phyloP scores from a whole-genome alignment of 2,797 vertebrate genomes.

The Pseudomugil tenellus region DNA sequence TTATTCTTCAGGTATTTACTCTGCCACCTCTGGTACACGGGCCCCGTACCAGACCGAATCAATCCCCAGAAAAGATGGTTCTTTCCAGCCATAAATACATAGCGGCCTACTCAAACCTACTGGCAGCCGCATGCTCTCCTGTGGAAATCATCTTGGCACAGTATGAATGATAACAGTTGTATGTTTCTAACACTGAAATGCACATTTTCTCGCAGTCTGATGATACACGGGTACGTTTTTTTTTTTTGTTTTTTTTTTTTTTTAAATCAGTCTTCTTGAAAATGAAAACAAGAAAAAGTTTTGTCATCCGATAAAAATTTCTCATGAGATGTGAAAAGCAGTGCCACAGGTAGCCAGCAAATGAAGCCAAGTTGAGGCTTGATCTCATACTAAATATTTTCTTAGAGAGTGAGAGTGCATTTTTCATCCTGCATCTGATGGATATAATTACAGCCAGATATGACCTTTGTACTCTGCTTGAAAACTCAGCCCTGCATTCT shows the following conservation, averaged over 20 bases:
- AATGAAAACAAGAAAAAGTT: background rate
- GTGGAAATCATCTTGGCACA: constrained; percentile 76
- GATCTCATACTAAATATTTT: constrained; percentile 73
- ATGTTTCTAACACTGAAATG: constrained; percentile 35
- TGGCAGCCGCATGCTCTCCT: constrained; percentile 62
- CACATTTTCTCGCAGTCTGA: constrained; percentile 28
- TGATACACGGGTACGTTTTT: background rate
- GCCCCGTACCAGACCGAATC: constrained; percentile 89
- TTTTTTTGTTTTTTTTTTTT: too few relatives aligned
- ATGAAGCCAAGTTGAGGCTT: constrained; percentile 54
- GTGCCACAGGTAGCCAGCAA: constrained; percentile 62
- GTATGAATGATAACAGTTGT: constrained; percentile 79
- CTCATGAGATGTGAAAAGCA: constrained; percentile 39
- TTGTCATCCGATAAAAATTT: constrained; percentile 17
- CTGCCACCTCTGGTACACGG: constrained; percentile 92
- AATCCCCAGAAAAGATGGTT: constrained; percentile 90
- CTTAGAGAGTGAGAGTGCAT: constrained; percentile 64
- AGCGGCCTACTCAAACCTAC: constrained; percentile 79
- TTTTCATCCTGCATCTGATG: constrained; percentile 75
- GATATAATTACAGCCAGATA: constrained; percentile 86
- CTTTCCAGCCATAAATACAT: constrained; percentile 87
- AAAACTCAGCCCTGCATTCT: constrained; percentile 75
- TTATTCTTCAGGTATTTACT: constrained; percentile 99
- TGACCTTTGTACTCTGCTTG: constrained; percentile 80
- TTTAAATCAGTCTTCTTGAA: constrained; percentile 11